These are phyloP conservation scores for Neosalanx taihuensis DNA, from an alignment of 2,797 vertebrate genomes.

Conservation along the genomic window DNA sequence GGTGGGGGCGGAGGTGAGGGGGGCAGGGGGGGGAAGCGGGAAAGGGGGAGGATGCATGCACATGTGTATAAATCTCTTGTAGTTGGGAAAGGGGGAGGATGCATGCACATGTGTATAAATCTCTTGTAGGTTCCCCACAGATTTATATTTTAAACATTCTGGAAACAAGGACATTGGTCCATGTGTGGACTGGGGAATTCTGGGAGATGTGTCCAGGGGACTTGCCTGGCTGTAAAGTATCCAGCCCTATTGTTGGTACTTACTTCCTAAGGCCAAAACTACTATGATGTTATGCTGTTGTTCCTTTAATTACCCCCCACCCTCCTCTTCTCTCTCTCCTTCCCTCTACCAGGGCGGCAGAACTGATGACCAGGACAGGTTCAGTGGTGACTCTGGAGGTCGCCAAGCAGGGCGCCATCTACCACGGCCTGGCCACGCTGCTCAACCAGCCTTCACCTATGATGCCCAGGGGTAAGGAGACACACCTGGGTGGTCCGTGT, in stretches of 20 bases:
- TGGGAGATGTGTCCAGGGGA: neutral
- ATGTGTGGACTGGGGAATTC: neutral
- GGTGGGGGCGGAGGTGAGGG: too few species aligned
- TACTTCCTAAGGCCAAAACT: neutral
- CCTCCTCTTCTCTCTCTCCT: neutral
- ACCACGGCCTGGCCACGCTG: conserved; percentile 93
- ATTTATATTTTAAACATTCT: neutral
- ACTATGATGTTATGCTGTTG: too few species aligned
- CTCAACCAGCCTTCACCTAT: conserved; percentile 96
- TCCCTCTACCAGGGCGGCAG: conserved; percentile 82
- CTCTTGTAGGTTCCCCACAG: too few species aligned
- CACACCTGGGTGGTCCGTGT: neutral
- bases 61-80: too few species aligned
- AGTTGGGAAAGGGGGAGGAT: too few species aligned
- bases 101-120: too few species aligned
- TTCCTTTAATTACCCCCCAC: neutral
- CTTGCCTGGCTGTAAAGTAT: neutral
- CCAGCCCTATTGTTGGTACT: neutral
- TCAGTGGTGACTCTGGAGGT: conserved; percentile 97
- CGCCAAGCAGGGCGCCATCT: conserved; percentile 98
- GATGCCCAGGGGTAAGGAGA: conserved; percentile 88
- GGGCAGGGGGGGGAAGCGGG: too few species aligned
- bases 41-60: too few species aligned
- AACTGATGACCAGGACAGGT: conserved; percentile 97
- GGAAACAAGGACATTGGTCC: neutral